Evolutionary conservation across 2,888 invertebrate species (phyloP).

Genomic region (Oxycera nigricornis): DNA sequence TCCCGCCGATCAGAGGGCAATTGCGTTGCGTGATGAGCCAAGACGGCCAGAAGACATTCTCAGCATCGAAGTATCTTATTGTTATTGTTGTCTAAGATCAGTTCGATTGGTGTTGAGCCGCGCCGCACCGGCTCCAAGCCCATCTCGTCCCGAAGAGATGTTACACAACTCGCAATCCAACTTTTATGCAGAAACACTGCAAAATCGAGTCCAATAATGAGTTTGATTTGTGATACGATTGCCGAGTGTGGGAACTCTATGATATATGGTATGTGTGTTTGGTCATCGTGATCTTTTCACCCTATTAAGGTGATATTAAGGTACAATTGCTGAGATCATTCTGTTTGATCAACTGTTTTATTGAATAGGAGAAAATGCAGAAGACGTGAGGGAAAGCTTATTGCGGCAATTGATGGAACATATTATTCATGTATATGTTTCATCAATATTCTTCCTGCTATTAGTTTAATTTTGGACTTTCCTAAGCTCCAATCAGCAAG

Average conservation of each 20-base stretch:
- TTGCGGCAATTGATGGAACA: no score
- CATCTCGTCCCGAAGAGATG: not conserved
- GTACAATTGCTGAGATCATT: slow-evolving; percentile 20
- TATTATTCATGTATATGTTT: no score
- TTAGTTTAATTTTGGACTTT: no score
- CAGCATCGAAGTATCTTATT: slow-evolving; percentile 10
- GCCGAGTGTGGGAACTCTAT: slow-evolving; percentile 44
- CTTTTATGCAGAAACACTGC: slow-evolving; percentile 10
- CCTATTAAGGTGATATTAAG: slow-evolving; percentile 40
- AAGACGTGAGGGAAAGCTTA: slow-evolving; percentile 15
- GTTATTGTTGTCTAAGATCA: slow-evolving; percentile 27
- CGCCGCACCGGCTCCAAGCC: not conserved
- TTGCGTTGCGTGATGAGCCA: slow-evolving; percentile 46
- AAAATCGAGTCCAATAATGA: slow-evolving; percentile 3
- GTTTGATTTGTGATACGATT: slow-evolving; percentile 37
- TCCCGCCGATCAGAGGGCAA: slow-evolving; percentile 41
- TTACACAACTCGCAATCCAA: slow-evolving; percentile 19
- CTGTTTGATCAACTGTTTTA: slow-evolving; percentile 31
- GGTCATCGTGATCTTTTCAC: slow-evolving; percentile 38
- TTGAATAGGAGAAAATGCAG: slow-evolving; percentile 4
- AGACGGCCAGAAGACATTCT: slow-evolving; percentile 35
- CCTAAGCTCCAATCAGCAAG: no score
- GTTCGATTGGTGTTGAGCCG: not conserved
- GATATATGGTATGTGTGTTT: slow-evolving; percentile 36
- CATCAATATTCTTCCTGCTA: no score